These are phyloP conservation scores for Diceros bicornis DNA, from an alignment of 2,797 vertebrate genomes.

Conservation along the genomic window DNA sequence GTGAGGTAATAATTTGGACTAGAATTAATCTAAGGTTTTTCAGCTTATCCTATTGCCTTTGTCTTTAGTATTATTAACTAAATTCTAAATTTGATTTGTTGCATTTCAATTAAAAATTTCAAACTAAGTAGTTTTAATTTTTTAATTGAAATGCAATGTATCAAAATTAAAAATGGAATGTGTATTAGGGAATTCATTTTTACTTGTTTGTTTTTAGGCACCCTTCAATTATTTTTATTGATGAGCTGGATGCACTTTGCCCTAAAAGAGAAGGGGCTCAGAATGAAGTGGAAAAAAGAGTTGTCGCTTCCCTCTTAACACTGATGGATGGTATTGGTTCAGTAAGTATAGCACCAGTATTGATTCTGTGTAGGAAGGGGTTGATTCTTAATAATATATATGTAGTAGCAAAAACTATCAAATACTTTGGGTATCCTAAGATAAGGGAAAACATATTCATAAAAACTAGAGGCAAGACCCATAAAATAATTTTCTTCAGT, in stretches of 20 bases:
- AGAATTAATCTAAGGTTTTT: constrained; percentile 37
- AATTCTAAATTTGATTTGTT: constrained; percentile 33
- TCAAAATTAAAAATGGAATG: constrained; percentile 35
- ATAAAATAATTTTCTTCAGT: constrained; percentile 11
- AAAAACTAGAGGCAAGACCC: neutral
- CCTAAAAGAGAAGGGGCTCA: constrained; percentile 96
- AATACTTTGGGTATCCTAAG: neutral
- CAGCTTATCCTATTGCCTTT: constrained; percentile 19
- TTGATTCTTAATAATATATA: neutral
- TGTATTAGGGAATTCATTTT: constrained; percentile 51
- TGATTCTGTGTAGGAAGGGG: neutral
- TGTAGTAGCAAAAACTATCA: neutral
- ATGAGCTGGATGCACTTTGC: constrained; percentile 97
- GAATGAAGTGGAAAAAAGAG: constrained; percentile 98
- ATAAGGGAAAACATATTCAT: neutral
- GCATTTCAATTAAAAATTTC: constrained; percentile 18
- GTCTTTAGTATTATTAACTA: constrained; percentile 33
- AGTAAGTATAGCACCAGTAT: constrained; percentile 89
- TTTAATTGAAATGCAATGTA: neutral
- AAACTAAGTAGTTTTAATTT: neutral
- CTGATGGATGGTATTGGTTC: constrained; percentile 98
- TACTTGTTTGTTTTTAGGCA: constrained; percentile 86
- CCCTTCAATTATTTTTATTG: constrained; percentile 98
- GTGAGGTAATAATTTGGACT: neutral
- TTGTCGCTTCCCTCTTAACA: constrained; percentile 96